Base-by-base conservation (phyloP, 2,113 vertebrate species). In the Paraplagusia blochii region DNA sequence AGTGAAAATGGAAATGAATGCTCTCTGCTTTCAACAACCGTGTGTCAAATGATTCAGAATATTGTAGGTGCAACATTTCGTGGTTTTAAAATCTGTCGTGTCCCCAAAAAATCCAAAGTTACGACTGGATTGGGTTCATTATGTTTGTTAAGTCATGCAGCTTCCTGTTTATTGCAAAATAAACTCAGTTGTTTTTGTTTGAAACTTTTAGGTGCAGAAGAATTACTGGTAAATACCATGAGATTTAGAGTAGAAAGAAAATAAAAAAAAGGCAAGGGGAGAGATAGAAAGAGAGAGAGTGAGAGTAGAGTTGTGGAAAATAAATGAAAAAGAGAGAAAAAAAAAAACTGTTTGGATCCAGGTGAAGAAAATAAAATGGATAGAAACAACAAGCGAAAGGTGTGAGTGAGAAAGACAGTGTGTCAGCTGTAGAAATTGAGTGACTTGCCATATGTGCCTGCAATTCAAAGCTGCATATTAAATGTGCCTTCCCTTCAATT, bases 401-500 rank as follows among this genome's bases (percentile, higher is more conserved):
- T 29, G 22, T 29, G 22, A 29, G 22, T 29, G 34, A 14, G 8
- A 29, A 38, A 63, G 13, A 49, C 17, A 33, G 7, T 8, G 11
- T 53, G 11, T 36, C 7, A 1, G 15, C 11, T 45, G 7, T 15
- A 11, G 2, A 43, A 43, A 62, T 49, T 5, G 29, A 16, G 59
- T 39, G 19, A 11, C 22, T 57, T 51, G 1, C n/a, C 61, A 9
- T 36, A 33, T 69, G 39, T 63, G 42, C 14, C 36, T 58, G 53
- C 18, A 44, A 17, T 76, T 72, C 40, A 63, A 74, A 74, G 56
- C 38, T 55, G 62, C 66, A 72, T 72, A 73, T 59, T 69, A 29
- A 55, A 64, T 62, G 43, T 43, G 7, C 7, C 39, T 64, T 74
- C 53, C 17, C 35, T 63, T 42, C 42, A 49, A 51, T 67, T 55